phyloP scores from a whole-genome alignment of 2,797 vertebrate genomes.

The Sebastes cheni region DNA sequence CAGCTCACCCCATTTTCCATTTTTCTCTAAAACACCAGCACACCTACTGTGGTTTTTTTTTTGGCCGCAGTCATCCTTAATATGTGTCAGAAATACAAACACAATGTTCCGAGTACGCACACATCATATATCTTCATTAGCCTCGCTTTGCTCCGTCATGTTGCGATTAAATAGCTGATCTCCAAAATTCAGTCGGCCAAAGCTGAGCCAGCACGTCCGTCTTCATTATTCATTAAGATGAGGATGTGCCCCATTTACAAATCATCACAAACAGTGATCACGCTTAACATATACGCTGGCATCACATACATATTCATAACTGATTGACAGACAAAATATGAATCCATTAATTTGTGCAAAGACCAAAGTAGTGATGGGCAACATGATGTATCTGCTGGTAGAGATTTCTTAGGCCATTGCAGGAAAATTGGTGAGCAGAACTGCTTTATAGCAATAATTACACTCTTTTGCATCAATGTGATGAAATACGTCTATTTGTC shows the following conservation, averaged over 20 bases:
- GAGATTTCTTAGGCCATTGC: neutral
- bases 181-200: neutral
- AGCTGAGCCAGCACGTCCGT: constrained; percentile 11
- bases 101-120: neutral
- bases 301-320: neutral
- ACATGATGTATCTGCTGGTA: neutral
- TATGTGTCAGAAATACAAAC: constrained; percentile 29
- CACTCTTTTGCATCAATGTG: neutral
- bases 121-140: constrained; percentile 39
- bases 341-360: neutral
- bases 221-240: constrained; percentile 66
- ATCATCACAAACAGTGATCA: constrained; percentile 29
- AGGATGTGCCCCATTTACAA: constrained; percentile 65
- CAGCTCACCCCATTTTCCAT: constrained; percentile 19
- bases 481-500: neutral
- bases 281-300: neutral
- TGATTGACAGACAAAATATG: neutral
- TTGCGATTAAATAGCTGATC: constrained; percentile 25
- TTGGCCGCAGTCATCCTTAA: constrained; percentile 5
- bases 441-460: neutral
- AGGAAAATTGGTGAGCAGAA: neutral
- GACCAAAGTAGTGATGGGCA: neutral
- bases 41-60: neutral
- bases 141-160: constrained; percentile 29
- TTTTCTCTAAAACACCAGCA: neutral